These are phyloP conservation scores for Drosophila cracens DNA, from an alignment of 2,888 invertebrate genomes.

Conservation along the genomic window DNA sequence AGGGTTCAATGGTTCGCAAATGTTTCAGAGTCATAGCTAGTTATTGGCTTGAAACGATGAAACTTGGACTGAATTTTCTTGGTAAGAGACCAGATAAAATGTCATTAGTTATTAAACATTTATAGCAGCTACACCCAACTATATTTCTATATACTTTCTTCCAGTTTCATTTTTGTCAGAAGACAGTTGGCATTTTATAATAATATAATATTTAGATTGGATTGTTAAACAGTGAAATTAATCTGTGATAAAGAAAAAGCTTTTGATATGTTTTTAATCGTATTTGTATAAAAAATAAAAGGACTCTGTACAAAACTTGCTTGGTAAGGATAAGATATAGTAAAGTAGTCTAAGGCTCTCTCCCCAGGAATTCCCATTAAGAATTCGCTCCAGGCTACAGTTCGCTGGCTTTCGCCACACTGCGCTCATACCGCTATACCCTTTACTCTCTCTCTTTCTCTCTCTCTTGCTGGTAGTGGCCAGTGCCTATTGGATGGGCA, in stretches of 20 bases:
- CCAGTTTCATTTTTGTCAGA: background rate
- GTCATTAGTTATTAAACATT: background rate
- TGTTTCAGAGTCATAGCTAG: background rate
- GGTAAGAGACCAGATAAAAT: background rate
- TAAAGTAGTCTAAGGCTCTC: background rate
- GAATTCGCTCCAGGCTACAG: slow-evolving; percentile 29
- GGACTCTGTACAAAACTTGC: background rate
- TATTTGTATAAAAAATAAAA: background rate
- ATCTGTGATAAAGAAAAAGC: too few species aligned
- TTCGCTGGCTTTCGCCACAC: slow-evolving; percentile 13
- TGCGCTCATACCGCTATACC: background rate
- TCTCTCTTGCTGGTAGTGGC: background rate
- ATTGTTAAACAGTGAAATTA: background rate
- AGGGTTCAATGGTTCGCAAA: background rate
- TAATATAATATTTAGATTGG: background rate
- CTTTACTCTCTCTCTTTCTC: too few species aligned
- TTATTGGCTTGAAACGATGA: background rate
- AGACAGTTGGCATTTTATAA: background rate
- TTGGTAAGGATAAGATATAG: background rate
- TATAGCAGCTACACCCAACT: background rate
- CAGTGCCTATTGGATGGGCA: slow-evolving; percentile 6
- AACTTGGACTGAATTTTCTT: background rate
- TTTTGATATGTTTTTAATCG: background rate
- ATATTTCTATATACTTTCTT: background rate
- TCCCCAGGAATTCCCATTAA: background rate